phyloP scores from a whole-genome alignment of 2,797 vertebrate genomes.

The Allobates femoralis region DNA sequence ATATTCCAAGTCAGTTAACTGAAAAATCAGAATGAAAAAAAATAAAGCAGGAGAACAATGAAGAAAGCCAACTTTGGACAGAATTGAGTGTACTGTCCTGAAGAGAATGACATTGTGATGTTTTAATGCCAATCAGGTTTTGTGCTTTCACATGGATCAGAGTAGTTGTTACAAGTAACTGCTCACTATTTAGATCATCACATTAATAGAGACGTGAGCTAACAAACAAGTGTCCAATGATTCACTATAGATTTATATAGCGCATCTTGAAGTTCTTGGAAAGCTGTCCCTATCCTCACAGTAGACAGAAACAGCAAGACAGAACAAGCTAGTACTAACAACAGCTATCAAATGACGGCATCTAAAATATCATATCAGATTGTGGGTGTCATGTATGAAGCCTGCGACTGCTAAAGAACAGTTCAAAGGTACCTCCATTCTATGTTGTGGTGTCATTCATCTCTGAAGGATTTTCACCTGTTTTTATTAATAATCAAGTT shows the following conservation, averaged over 20 bases:
- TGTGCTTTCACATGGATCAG: neutral
- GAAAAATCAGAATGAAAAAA: neutral
- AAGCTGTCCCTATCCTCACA: conserved; percentile 20
- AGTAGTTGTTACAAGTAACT: neutral
- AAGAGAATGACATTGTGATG: neutral
- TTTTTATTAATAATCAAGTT: neutral
- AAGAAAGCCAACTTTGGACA: neutral
- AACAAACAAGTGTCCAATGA: neutral
- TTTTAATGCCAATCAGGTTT: neutral
- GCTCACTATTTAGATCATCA: conserved; percentile 3
- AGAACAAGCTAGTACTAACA: neutral
- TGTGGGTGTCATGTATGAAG: neutral
- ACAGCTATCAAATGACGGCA: conserved; percentile 26
- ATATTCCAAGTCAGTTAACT: neutral
- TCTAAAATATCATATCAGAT: neutral
- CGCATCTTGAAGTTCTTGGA: conserved; percentile 43
- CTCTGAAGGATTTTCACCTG: conserved; percentile 4
- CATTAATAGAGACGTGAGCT: neutral
- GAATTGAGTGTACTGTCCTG: neutral
- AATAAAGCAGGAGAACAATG: neutral
- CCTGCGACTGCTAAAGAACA: neutral
- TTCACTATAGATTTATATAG: conserved; percentile 29
- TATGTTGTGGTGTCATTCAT: neutral
- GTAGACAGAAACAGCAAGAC: conserved; percentile 9
- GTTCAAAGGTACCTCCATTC: neutral